Conservation (phyloP, 2,113 vertebrate species). For the Paradisaea rubra region DNA sequence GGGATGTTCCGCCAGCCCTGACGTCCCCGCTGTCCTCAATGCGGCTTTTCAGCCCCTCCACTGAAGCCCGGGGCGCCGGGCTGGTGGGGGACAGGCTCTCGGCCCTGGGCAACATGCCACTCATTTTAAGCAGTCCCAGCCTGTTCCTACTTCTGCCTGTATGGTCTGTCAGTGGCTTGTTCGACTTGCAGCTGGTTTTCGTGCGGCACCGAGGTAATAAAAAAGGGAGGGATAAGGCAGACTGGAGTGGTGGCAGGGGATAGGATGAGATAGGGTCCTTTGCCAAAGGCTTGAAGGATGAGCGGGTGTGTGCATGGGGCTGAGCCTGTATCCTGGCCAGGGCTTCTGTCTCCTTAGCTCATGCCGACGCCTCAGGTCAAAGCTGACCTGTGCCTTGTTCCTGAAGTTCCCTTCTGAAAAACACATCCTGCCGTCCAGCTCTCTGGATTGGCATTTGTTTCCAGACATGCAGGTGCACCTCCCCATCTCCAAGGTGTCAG, state of each 20-base stretch:
- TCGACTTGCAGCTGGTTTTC: constrained; percentile 38
- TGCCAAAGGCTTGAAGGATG: not conserved
- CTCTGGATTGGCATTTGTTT: not conserved
- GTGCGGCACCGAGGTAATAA: not conserved
- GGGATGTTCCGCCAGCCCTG: constrained; percentile 75
- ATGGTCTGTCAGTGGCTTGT: not conserved
- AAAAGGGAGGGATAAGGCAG: not conserved
- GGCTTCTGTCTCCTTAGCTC: not conserved
- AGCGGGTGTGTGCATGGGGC: rapidly evolving
- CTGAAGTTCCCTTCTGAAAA: not conserved
- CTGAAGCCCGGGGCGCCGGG: not conserved
- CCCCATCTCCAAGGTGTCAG: not conserved
- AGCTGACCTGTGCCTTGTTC: not conserved
- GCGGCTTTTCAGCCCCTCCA: constrained; percentile 60
- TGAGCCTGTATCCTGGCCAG: not conserved
- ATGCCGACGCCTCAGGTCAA: not conserved
- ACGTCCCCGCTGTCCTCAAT: constrained; percentile 61
- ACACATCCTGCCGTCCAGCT: not conserved
- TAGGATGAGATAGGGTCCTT: not conserved
- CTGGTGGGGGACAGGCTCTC: constrained; percentile 32
- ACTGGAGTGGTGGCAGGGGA: not conserved
- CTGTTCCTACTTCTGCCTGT: constrained; percentile 46
- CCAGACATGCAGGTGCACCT: rapidly evolving
- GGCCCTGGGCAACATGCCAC: not conserved
- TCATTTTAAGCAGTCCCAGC: constrained; percentile 40